phyloP scores from a whole-genome alignment of 1,140 invertebrate species.

The Drosophila melanogaster region Release_6_plus_ISO1_MT NT_033779.5:20363501-20364000 shows the following conservation, averaged over 20 bases:
- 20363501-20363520: conserved; percentile 47
- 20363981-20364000: conserved; percentile 13
- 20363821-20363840: conserved; percentile 77
- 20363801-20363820: conserved; percentile 41
- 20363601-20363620: conserved; percentile 40
- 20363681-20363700: conserved; percentile 70
- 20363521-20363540: conserved; percentile 59
- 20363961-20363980: conserved; percentile 39
- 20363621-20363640: conserved; percentile 53
- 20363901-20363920: conserved; percentile 45
- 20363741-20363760: conserved; percentile 16
- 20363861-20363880: conserved; percentile 7
- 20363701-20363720: conserved; percentile 64
- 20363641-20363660: conserved; percentile 60
- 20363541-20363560: conserved; percentile 15
- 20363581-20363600: conserved; percentile 43
- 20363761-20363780: conserved; percentile 76
- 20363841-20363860: conserved; percentile 50
- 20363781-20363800: conserved; percentile 73
- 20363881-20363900: conserved; percentile 32
- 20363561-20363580: conserved; percentile 26
- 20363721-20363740: conserved; percentile 63
- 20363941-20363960: conserved; percentile 56
- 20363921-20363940: conserved; percentile 58
- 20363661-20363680: conserved; percentile 68